Conservation (phyloP, 2,888 invertebrate genomes). For the Andrena hattorfiana region DNA sequence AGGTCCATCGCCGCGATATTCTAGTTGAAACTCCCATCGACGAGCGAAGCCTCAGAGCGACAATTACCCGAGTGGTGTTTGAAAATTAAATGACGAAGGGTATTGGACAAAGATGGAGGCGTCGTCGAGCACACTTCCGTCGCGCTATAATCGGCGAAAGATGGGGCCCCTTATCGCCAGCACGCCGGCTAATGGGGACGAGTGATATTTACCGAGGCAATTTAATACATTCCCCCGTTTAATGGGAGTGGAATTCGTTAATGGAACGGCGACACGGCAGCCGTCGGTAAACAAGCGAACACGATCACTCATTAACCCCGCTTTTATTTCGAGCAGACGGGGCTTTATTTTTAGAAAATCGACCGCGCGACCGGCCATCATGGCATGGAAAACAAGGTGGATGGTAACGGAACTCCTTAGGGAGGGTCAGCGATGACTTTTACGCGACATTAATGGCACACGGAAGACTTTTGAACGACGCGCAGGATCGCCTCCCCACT, state of each 20-base stretch:
- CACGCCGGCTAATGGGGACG: constrained; percentile 36
- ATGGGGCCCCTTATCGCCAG: neutral
- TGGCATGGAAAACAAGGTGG: neutral
- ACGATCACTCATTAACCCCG: constrained; percentile 41
- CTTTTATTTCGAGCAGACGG: constrained; percentile 41
- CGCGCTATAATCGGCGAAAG: neutral
- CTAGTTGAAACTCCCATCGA: too few species aligned
- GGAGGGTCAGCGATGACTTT: constrained; percentile 37
- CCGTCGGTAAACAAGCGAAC: constrained; percentile 49
- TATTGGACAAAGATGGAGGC: neutral
- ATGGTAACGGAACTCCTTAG: constrained; percentile 20
- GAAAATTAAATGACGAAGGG: too few species aligned
- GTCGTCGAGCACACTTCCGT: neutral
- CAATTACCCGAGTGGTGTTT: too few species aligned
- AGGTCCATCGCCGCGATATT: too few species aligned
- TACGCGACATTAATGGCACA: neutral
- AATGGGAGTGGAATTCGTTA: constrained; percentile 39
- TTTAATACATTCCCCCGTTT: constrained; percentile 46
- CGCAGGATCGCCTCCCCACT: neutral
- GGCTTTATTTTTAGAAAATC: constrained; percentile 50
- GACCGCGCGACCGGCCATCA: neutral
- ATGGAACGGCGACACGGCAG: constrained; percentile 35
- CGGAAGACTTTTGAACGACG: neutral
- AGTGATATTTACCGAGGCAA: constrained; percentile 45
- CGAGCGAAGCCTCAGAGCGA: too few species aligned